Percentiles rank a stretch among this genome's conserved stretches.
These are phyloP conservation scores for Scomber scombrus DNA, from an alignment of 2,113 vertebrate genomes.

Conservation along the genomic window DNA sequence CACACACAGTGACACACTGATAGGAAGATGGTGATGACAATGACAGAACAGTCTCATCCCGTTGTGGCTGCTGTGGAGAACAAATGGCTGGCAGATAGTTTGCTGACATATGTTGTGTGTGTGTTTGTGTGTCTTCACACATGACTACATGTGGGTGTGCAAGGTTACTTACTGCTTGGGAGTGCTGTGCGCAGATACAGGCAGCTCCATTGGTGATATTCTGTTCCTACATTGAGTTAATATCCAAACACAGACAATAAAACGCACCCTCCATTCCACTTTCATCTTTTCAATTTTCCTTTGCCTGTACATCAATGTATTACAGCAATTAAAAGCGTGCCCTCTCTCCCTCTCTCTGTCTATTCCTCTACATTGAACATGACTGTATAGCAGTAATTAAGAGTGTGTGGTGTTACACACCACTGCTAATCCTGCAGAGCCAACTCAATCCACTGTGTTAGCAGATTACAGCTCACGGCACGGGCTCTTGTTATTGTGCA, in stretches of 20 bases:
- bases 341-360: slow-evolving; percentile 22
- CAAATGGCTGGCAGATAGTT: slow-evolving; percentile 49
- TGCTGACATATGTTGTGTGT: slow-evolving; percentile 11
- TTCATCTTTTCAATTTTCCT: slow-evolving; percentile 57
- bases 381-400: slow-evolving; percentile 77
- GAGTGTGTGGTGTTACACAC: slow-evolving; percentile 70
- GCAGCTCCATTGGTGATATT: slow-evolving; percentile 2
- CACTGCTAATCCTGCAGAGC: slow-evolving; percentile 76
- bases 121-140: not conserved
- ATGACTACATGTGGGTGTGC: not conserved
- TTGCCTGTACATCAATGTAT: slow-evolving; percentile 35
- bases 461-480: slow-evolving; percentile 74
- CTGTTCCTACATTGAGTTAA: not conserved
- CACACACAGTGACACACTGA: slow-evolving; percentile 8
- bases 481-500: slow-evolving; percentile 64
- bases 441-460: slow-evolving; percentile 72
- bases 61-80: slow-evolving; percentile 41
- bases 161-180: slow-evolving; percentile 7
- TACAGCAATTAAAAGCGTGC: slow-evolving; percentile 46
- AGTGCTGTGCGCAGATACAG: not conserved
- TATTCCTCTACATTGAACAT: slow-evolving; percentile 54
- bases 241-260: slow-evolving; percentile 26
- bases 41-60: slow-evolving; percentile 59
- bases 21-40: slow-evolving; percentile 54
- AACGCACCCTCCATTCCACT: slow-evolving; percentile 18